Base-by-base conservation (phyloP, 1,140 invertebrate species). In the Arctopsyche grandis region DNA sequence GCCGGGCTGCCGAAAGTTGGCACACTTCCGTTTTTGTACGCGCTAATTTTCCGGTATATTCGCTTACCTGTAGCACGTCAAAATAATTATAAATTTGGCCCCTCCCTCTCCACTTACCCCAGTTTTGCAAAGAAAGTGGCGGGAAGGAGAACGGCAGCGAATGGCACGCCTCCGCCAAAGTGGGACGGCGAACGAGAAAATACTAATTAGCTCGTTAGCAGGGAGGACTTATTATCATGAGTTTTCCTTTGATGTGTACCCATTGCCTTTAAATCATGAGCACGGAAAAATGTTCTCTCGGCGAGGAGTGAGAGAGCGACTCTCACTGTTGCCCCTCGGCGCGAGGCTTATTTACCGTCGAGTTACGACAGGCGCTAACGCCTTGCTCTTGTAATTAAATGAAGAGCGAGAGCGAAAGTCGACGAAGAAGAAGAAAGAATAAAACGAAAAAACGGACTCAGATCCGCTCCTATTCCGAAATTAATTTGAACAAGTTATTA, bases 191-290 rank as follows among this genome's bases (percentile, higher is more conserved):
- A 60, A 75, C 66, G 69, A 46, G 69, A 76, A 76, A 75, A 56
- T 76, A 75, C 75, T 81, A 81, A 79, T 81, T 81, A 81, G 75
- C 75, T 78, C 69, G 75, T 81, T 79, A 79, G 75, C 78, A 69
- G 76, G 22, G 80, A 79, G 80, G 70, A 79, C 69, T 81, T 77
- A 81, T 81, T 81, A 79, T 78, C 58, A 44, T 26, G 44, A 73
- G 48, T 79, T 79, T 77, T 74, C 58, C 80, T 81, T 79, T 81
- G 78, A 81, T 79, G 78, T 79, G 58, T 71, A 76, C 74, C 24
- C 29, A 69, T 77, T 75, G 69, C 80, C 78, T 81, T 81, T 79
- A 81, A 81, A 81, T 81, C 69, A 69, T 66, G 73, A 56, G 75
- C 46, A 38, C 14, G 29, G 75, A 75, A 66, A 79, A 70, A 70